A percentile compares a stretch with the other conserved stretches of the same genome.
Evolutionary conservation across 2,888 invertebrate genomes (phyloP).

Genomic region (Lepidochrysops patricia): DNA sequence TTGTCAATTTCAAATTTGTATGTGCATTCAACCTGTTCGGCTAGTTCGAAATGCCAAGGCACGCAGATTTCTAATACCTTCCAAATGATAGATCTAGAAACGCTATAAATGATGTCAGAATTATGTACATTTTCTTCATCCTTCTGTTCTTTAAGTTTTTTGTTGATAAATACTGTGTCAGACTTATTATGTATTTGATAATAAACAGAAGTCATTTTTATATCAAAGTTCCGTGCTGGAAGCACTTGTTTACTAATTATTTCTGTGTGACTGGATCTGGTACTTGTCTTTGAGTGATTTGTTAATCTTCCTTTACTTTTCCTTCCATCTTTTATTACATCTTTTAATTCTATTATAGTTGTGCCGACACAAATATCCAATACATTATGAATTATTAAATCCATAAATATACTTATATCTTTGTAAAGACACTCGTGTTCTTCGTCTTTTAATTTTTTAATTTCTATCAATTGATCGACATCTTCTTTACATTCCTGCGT

Average conservation of each 20-base stretch:
- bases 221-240: conserved; percentile 28
- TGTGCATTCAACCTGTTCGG: conserved; percentile 41
- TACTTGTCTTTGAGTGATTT: conserved; percentile 25
- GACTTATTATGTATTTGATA: conserved; percentile 45
- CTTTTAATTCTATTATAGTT: conserved; percentile 47
- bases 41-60: conserved; percentile 54
- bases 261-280: background rate
- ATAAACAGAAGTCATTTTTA: conserved; percentile 50
- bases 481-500: conserved; percentile 63
- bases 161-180: conserved; percentile 34
- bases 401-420: conserved; percentile 34
- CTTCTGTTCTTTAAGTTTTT: conserved; percentile 41
- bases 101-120: conserved; percentile 44
- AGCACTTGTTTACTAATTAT: background rate
- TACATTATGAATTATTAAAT: conserved; percentile 43
- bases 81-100: conserved; percentile 54
- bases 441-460: conserved; percentile 51
- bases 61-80: conserved; percentile 53
- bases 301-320: conserved; percentile 46
- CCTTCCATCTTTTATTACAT: conserved; percentile 32
- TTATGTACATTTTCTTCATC: conserved; percentile 38
- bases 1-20: conserved; percentile 41
- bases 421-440: conserved; percentile 45
- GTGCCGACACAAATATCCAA: conserved; percentile 50
- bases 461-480: conserved; percentile 49